Evolutionary conservation across 2,113 vertebrate genomes (phyloP).

Genomic region (Lynx canadensis): DNA sequence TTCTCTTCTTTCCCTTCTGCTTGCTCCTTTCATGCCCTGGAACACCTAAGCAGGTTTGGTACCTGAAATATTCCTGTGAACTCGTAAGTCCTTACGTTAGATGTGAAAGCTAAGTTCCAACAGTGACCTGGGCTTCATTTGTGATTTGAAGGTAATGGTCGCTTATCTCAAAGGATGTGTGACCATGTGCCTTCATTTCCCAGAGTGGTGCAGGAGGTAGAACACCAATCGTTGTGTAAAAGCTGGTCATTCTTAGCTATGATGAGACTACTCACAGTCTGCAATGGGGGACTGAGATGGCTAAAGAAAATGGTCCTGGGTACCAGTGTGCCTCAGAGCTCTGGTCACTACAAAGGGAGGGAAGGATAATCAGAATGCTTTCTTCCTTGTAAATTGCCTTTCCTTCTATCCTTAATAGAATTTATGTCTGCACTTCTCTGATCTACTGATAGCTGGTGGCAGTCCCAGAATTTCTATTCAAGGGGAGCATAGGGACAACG

Average conservation of each 20-base stretch:
- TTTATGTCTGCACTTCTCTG: neutral
- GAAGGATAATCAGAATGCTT: neutral
- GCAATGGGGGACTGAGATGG: constrained; percentile 26
- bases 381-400: constrained; percentile 56
- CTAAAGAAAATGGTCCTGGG: constrained; percentile 21
- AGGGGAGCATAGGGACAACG: neutral
- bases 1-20: neutral
- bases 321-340: neutral
- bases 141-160: neutral
- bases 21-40: neutral
- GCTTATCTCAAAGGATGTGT: neutral
- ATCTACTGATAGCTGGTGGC: neutral
- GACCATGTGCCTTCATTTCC: neutral
- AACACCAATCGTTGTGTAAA: neutral
- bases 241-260: neutral
- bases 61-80: neutral
- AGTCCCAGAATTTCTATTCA: constrained; percentile 20
- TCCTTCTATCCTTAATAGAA: constrained; percentile 20
- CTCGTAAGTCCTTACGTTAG: neutral
- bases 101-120: constrained; percentile 20
- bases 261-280: neutral
- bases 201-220: neutral
- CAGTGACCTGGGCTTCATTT: neutral
- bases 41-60: neutral
- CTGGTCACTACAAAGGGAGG: neutral